Evolutionary conservation across 2,113 vertebrate genomes (phyloP).

Genomic region (Oncorhynchus nerka): DNA sequence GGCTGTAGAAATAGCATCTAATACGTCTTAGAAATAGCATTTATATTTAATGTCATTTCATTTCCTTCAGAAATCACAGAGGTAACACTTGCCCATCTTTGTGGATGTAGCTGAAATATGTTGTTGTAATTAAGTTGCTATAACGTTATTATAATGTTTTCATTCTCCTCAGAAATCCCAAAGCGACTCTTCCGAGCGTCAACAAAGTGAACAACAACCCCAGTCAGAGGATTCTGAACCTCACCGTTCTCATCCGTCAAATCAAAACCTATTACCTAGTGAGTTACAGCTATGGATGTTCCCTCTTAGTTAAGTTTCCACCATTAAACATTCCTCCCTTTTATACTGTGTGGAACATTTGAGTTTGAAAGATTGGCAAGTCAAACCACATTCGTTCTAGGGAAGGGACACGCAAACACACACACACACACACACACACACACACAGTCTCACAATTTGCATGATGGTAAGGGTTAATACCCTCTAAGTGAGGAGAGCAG

Average conservation of each 20-base stretch:
- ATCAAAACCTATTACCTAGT: slow-evolving; percentile 69
- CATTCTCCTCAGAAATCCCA: slow-evolving; percentile 54
- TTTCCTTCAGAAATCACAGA: too few species aligned
- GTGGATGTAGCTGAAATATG: neutral
- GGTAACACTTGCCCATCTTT: neutral
- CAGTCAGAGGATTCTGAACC: slow-evolving; percentile 61
- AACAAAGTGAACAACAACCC: slow-evolving; percentile 52
- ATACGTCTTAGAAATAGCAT: neutral
- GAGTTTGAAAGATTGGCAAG: neutral
- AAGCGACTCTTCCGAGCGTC: slow-evolving; percentile 36
- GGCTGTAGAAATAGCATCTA: neutral
- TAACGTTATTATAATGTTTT: neutral
- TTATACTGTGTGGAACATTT: slow-evolving; percentile 25
- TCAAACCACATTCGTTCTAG: neutral
- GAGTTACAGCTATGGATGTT: slow-evolving; percentile 27
- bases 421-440: neutral
- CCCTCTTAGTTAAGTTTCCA: neutral
- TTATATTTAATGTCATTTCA: slow-evolving; percentile 4
- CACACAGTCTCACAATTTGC: neutral
- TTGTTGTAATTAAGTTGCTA: neutral
- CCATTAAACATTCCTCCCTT: slow-evolving; percentile 14
- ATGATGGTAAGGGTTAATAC: neutral
- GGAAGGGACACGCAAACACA: neutral
- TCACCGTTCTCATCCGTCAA: slow-evolving; percentile 59
- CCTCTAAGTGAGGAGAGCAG: neutral